Conservation (phyloP, 2,888 invertebrate genomes). For the Fissipunctia ypsillon region DNA sequence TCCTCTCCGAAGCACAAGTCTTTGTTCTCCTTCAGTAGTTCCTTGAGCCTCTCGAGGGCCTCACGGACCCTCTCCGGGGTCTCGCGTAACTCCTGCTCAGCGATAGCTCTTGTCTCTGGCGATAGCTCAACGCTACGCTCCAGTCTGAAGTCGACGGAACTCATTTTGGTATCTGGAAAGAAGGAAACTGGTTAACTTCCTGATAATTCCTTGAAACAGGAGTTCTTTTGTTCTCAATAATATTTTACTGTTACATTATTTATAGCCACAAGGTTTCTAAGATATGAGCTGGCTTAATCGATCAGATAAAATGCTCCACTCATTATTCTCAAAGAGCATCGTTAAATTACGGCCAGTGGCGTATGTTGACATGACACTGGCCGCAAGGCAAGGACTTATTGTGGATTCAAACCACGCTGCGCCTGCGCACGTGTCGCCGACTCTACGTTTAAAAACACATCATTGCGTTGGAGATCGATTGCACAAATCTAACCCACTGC, state of each 20-base stretch:
- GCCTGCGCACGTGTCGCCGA: slow-evolving; percentile 67
- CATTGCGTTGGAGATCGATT: slow-evolving; percentile 65
- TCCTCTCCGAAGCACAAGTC: slow-evolving; percentile 93
- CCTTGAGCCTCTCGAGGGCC: slow-evolving; percentile 91
- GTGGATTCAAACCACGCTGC: slow-evolving; percentile 74
- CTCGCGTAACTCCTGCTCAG: slow-evolving; percentile 92
- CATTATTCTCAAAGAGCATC: slow-evolving; percentile 61
- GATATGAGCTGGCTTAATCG: slow-evolving; percentile 34
- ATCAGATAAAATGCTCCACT: slow-evolving; percentile 48
- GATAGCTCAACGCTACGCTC: slow-evolving; percentile 91
- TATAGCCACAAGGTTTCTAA: slow-evolving; percentile 13
- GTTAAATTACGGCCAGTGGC: slow-evolving; percentile 43
- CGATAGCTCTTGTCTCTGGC: slow-evolving; percentile 90
- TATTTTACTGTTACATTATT: slow-evolving; percentile 3
- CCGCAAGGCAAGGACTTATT: slow-evolving; percentile 77
- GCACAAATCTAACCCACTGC: slow-evolving; percentile 61
- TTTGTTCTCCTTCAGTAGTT: slow-evolving; percentile 92
- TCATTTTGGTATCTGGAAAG: slow-evolving; percentile 79
- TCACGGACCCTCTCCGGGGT: slow-evolving; percentile 92
- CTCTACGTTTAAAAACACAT: slow-evolving; percentile 67
- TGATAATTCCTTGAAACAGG: too few species aligned
- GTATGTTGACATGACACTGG: slow-evolving; percentile 73
- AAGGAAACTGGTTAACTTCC: slow-evolving; percentile 15
- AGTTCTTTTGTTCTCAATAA: too few species aligned
- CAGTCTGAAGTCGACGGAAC: slow-evolving; percentile 89